Evolutionary conservation across 2,113 vertebrate genomes (phyloP).

Genomic region (Lophius piscatorius): DNA sequence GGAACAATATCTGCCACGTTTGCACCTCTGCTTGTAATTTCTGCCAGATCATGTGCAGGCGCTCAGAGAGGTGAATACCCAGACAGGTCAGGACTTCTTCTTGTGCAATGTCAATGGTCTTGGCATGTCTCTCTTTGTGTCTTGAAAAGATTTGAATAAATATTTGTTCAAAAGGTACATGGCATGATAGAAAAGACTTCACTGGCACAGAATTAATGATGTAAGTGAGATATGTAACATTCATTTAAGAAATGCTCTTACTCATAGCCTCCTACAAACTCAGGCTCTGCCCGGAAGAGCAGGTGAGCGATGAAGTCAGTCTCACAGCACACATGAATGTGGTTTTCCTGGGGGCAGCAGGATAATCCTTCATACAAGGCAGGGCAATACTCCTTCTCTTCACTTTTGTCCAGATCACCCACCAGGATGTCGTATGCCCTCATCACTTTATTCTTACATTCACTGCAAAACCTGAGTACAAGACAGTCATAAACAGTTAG

Average conservation of each 20-base stretch:
- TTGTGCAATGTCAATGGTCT: conserved; percentile 97
- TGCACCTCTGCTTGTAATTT: conserved; percentile 96
- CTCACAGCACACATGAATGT: conserved; percentile 96
- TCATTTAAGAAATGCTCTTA: conserved; percentile 63
- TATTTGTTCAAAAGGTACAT: conserved; percentile 39
- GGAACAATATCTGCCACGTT: conserved; percentile 97
- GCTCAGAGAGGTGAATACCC: conserved; percentile 95
- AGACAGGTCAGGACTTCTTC: conserved; percentile 97
- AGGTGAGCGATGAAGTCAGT: conserved; percentile 97
- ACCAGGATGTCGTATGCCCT: conserved; percentile 96
- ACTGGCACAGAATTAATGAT: too few species aligned
- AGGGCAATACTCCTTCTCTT: conserved; percentile 96
- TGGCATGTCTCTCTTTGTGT: conserved; percentile 94
- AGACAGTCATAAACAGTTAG: background rate
- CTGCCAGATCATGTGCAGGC: conserved; percentile 96
- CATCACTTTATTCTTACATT: conserved; percentile 97
- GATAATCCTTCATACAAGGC: conserved; percentile 94
- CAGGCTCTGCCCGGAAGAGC: conserved; percentile 92
- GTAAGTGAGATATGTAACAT: too few species aligned
- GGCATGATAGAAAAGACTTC: conserved; percentile 63
- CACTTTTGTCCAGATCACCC: conserved; percentile 94
- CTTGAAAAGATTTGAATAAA: conserved; percentile 72
- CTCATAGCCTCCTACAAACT: conserved; percentile 97
- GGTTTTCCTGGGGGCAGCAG: conserved; percentile 93
- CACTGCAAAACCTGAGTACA: conserved; percentile 89